phyloP scores from a whole-genome alignment of 2,888 invertebrate genomes.

The Pheosia gnoma region DNA sequence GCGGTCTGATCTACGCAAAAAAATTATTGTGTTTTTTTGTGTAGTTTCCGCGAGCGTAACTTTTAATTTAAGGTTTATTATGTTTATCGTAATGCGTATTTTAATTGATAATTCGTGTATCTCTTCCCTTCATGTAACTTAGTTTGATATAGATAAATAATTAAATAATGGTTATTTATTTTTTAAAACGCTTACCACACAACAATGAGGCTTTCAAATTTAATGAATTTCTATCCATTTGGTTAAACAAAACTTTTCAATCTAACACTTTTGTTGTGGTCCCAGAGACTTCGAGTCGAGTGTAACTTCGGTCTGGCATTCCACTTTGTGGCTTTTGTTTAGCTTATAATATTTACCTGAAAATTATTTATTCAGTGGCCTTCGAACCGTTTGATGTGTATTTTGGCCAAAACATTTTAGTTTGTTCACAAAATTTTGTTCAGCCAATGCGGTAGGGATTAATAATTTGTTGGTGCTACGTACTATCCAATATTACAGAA shows the following conservation, averaged over 20 bases:
- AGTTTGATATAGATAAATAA: neutral
- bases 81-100: too few species aligned
- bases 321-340: conserved; percentile 28
- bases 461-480: neutral
- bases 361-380: conserved; percentile 23
- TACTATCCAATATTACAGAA: neutral
- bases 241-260: conserved; percentile 12
- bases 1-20: too few species aligned
- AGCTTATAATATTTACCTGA: conserved; percentile 26
- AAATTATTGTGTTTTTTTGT: too few species aligned
- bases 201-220: neutral
- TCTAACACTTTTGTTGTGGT: conserved; percentile 15
- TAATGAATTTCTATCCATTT: conserved; percentile 6
- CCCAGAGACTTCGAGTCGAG: conserved; percentile 1
- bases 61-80: too few species aligned
- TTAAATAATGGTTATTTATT: too few species aligned
- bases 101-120: too few species aligned
- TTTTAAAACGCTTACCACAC: neutral
- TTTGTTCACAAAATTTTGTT: conserved; percentile 1
- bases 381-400: conserved; percentile 29
- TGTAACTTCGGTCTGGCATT: conserved; percentile 10
- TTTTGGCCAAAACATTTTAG: conserved; percentile 23
- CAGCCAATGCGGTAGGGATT: neutral
- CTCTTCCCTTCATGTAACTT: neutral
- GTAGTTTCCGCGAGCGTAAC: too few species aligned